Base-by-base conservation (phyloP, 2,888 invertebrate genomes). In the Geophilus truncorum region DNA sequence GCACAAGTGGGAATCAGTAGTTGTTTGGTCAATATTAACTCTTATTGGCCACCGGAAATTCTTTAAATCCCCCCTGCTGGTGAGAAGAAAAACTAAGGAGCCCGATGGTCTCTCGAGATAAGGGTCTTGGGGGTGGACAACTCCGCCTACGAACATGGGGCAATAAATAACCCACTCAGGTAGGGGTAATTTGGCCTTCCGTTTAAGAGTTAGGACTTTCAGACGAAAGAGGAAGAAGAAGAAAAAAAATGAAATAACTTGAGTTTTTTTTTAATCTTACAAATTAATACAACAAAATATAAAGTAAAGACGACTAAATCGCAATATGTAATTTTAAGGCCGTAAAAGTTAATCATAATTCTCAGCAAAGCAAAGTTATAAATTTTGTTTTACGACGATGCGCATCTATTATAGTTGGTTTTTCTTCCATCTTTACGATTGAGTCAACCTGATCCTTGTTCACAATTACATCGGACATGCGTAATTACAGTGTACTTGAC, bases 31-130 rank as follows among this genome's bases (percentile, higher is more conserved):
- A 62, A 62, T 62, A 62, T 62, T 62, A 62, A 23, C 23, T 62
- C 40, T 21, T 62, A 62, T 23, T 62, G 23, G 23, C 21, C 57
- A 62, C 57, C 57, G 57, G 57, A 62, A 62, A 62, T 62, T 23
- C 57, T 18, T 62, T 62, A 62, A 62, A 62, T 62, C 57, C 57
- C 57, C 57, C 57, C 57, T 62, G 57, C 57, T 62, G 57, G 57
- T 62, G 57, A 62, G 57, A 62, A 62, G 57, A 62, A 62, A 62
- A 62, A 62, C 18, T 62, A 62, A 62, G 57, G 57, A 62, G 57
- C 18, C 57, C 23, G 57, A 62, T 62, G 57, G 57, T 62, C 57
- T 62, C 57, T 57, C 57, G 21, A 10, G 57, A 62, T 62, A 62
- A 62, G 57, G 57, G 57, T 62, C 23, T 62, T 62, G 57, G 57